A percentile compares a stretch with the other conserved stretches of the same genome.
phyloP scores from a whole-genome alignment of 2,113 vertebrate species.

The Terrapene triunguis region DNA sequence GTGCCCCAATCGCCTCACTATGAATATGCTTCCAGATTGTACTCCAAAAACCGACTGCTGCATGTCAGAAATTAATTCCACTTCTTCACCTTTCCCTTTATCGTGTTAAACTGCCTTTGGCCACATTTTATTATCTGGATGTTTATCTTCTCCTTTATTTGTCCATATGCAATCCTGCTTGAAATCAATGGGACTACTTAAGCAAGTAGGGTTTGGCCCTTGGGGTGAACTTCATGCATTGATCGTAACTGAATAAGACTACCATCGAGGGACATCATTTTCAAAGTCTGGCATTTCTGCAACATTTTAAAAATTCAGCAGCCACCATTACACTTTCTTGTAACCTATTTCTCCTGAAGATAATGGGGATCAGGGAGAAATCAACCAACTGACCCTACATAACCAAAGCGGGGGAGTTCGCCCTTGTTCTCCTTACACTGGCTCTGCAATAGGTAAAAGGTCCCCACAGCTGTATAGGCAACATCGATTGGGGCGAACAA shows the following conservation, averaged over 20 bases:
- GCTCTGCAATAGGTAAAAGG: slow-evolving; percentile 62
- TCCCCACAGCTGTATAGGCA: slow-evolving; percentile 63
- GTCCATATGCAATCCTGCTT: not conserved
- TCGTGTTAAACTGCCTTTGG: not conserved
- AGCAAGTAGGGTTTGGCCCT: not conserved
- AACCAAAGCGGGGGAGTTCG: not conserved
- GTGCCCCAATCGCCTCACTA: not conserved
- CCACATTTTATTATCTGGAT: slow-evolving; percentile 30
- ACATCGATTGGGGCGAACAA: slow-evolving; percentile 66
- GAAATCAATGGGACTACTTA: not conserved
- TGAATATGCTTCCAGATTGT: not conserved
- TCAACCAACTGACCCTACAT: fast-evolving
- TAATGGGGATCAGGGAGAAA: not conserved
- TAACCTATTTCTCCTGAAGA: not conserved
- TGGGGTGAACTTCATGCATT: not conserved
- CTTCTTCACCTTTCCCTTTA: not conserved
- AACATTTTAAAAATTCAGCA: not conserved
- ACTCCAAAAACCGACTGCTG: not conserved
- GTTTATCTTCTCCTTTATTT: slow-evolving; percentile 26
- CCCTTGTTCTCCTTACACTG: not conserved
- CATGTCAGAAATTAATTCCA: not conserved
- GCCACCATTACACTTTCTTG: fast-evolving
- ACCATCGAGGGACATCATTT: not conserved
- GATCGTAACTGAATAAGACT: fast-evolving
- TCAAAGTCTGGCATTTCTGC: not conserved